Conservation (phyloP, 2,797 vertebrate genomes). For the Eulemur rubriventer region DNA sequence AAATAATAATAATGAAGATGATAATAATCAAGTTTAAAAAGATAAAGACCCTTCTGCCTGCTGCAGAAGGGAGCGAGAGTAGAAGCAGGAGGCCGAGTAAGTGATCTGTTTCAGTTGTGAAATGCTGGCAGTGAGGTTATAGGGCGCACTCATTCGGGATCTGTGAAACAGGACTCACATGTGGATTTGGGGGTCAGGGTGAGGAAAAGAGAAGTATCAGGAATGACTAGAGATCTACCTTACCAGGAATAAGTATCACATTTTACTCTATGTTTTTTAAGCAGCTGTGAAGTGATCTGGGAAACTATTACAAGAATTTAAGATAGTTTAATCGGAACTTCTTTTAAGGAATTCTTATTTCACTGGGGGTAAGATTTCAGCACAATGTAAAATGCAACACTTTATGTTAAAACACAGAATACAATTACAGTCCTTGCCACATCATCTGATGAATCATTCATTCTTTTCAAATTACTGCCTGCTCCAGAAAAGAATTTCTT, state of each 20-base stretch:
- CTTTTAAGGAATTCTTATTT: slow-evolving; percentile 52
- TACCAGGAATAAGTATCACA: neutral
- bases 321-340: neutral
- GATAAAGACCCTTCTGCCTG: neutral
- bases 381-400: slow-evolving; percentile 44
- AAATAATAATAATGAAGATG: neutral
- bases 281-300: neutral
- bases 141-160: neutral
- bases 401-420: slow-evolving; percentile 22
- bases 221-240: neutral
- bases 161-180: neutral
- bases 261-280: slow-evolving; percentile 12
- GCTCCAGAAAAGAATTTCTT: neutral
- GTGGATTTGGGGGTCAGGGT: neutral
- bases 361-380: slow-evolving; percentile 22
- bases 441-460: slow-evolving; percentile 44
- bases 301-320: neutral
- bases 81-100: neutral
- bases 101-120: neutral
- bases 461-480: slow-evolving; percentile 46
- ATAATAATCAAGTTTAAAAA: neutral
- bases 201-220: neutral
- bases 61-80: neutral
- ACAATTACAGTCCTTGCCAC: neutral
- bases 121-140: neutral